Evolutionary conservation across 2,888 invertebrate species (phyloP).

Genomic region (Lasioglossum oenotherae): DNA sequence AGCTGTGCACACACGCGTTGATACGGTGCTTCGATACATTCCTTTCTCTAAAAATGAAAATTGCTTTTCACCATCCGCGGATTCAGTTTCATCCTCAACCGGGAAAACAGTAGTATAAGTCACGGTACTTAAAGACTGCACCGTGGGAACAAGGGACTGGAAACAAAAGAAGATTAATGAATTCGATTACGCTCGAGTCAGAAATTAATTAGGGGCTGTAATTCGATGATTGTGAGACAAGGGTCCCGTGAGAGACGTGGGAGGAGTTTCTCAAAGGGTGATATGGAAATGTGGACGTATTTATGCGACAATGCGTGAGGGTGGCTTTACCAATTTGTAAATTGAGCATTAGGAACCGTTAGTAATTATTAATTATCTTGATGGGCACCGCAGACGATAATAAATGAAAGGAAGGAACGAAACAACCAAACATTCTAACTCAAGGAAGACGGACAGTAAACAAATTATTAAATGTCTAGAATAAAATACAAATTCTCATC

Average conservation of each 20-base stretch:
- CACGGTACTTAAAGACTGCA: background rate
- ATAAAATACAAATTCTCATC: background rate
- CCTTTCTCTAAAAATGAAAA: background rate
- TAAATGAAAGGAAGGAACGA: background rate
- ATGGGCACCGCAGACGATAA: too few relatives aligned
- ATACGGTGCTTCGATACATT: background rate
- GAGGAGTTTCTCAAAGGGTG: background rate
- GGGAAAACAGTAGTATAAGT: background rate
- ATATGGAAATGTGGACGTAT: background rate
- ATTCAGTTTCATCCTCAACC: background rate
- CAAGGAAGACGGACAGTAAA: too few relatives aligned
- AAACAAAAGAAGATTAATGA: constrained; percentile 22
- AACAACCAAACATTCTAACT: too few relatives aligned
- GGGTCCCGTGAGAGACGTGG: background rate
- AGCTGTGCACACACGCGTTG: background rate
- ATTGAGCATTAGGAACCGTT: background rate
- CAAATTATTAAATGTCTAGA: background rate
- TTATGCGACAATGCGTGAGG: background rate
- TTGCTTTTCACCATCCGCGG: background rate
- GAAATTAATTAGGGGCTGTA: constrained; percentile 43
- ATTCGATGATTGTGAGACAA: constrained; percentile 15
- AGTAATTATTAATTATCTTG: background rate
- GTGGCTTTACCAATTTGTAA: background rate
- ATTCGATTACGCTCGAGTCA: constrained; percentile 34
- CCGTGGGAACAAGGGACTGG: background rate